Conservation (phyloP, 2,113 vertebrate genomes). For the Rhadina sibilatrix region DNA sequence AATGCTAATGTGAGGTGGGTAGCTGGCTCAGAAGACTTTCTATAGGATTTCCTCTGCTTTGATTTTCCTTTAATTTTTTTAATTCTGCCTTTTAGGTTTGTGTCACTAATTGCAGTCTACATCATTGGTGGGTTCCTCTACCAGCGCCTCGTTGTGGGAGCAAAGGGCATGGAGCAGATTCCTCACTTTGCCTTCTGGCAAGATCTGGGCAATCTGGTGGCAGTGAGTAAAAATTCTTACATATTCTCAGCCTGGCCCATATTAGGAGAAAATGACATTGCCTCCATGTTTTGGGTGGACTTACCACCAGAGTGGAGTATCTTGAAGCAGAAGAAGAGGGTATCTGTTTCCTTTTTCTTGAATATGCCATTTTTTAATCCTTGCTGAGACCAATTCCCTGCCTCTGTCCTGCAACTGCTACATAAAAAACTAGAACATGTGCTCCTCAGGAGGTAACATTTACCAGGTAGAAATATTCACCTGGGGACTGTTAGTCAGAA, state of each 20-base stretch:
- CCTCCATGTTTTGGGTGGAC: neutral
- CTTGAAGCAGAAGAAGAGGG: neutral
- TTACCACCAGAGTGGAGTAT: neutral
- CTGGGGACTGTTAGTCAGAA: neutral
- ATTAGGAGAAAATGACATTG: neutral
- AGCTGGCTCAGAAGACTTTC: neutral
- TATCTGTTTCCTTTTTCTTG: neutral
- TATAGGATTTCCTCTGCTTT: neutral
- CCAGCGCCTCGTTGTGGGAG: constrained; percentile 90
- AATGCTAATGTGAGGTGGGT: neutral
- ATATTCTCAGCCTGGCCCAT: neutral
- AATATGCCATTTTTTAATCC: neutral
- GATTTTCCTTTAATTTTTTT: neutral
- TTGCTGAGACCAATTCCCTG: neutral
- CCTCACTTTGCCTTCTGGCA: constrained; percentile 94
- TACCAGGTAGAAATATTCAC: neutral
- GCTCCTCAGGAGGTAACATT: neutral
- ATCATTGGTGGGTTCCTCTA: constrained; percentile 92
- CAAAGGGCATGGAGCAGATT: constrained; percentile 96
- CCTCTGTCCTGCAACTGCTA: neutral
- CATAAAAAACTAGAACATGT: neutral
- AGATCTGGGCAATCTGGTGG: constrained; percentile 90
- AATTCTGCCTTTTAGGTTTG: constrained; percentile 70
- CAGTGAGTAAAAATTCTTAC: constrained; percentile 76
- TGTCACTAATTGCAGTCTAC: constrained; percentile 84